Conservation (phyloP, 37 sponge, comb jelly and placozoan species). For the Bolinopsis microptera region DNA sequence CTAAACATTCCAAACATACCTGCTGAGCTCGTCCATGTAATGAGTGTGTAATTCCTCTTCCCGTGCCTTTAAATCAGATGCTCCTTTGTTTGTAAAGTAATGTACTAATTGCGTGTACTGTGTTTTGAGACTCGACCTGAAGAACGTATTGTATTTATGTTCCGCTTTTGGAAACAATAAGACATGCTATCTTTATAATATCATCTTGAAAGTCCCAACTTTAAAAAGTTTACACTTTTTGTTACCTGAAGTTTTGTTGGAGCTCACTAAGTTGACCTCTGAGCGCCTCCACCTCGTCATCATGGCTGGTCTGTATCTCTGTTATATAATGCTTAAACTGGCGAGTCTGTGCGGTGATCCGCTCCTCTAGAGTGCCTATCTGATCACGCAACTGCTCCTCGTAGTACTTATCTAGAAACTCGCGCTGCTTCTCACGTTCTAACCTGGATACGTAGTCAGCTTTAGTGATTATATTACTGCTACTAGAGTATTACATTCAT, state of each 20-base stretch:
- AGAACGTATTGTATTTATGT: not conserved
- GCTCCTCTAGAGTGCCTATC: not conserved
- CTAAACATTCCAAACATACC: not conserved
- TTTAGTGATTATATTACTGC: too few species aligned
- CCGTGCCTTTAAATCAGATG: conserved; percentile 11
- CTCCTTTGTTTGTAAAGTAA: conserved; percentile 44
- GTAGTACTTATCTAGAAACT: conserved; percentile 55
- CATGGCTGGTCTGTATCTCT: conserved; percentile 32
- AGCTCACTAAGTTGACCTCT: conserved; percentile 42
- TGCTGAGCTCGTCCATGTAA: conserved; percentile 30
- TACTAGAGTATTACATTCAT: too few species aligned
- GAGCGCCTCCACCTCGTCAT: conserved; percentile 35
- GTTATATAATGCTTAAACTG: conserved; percentile 64
- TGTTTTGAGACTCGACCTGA: not conserved
- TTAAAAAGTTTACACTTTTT: too few species aligned
- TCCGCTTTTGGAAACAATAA: too few species aligned
- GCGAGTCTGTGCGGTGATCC: not conserved
- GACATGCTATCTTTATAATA: too few species aligned
- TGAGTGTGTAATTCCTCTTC: conserved; percentile 39
- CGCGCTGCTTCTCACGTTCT: conserved; percentile 52
- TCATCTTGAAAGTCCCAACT: too few species aligned
- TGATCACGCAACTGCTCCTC: conserved; percentile 42
- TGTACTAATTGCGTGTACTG: conserved; percentile 11
- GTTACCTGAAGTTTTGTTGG: conserved; percentile 51
- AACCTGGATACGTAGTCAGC: not conserved